phyloP scores from a whole-genome alignment of 2,113 vertebrate species.

The Nesogale talazaci region DNA sequence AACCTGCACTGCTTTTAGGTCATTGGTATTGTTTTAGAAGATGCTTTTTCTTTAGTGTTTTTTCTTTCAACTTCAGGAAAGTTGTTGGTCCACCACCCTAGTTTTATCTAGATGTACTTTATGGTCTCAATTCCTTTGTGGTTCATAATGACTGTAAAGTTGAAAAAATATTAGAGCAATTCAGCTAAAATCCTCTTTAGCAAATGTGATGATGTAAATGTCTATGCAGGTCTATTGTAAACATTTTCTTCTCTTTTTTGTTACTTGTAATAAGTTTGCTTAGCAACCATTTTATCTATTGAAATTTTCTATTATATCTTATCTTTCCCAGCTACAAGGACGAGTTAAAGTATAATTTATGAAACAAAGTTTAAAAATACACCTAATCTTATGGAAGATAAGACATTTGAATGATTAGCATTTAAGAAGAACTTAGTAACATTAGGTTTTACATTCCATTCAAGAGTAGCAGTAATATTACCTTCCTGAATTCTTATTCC shows the following conservation, averaged over 20 bases:
- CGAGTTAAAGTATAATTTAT: conserved; percentile 57
- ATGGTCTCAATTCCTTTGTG: conserved; percentile 54
- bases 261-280: conserved; percentile 64
- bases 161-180: conserved; percentile 61
- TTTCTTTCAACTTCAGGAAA: neutral
- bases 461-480: conserved; percentile 46
- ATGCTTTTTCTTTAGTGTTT: neutral
- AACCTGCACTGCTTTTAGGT: neutral
- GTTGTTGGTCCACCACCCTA: neutral
- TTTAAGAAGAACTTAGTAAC: neutral
- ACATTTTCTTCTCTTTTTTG: conserved; percentile 60
- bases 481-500: conserved; percentile 23
- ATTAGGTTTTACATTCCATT: conserved; percentile 7
- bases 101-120: conserved; percentile 32
- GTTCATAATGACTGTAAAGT: conserved; percentile 47
- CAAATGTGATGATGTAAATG: conserved; percentile 55
- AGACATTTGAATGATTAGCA: conserved; percentile 39
- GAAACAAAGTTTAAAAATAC: conserved; percentile 14
- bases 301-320: conserved; percentile 43
- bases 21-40: no score
- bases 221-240: conserved; percentile 43
- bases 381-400: conserved; percentile 10
- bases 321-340: conserved; percentile 49
- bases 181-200: conserved; percentile 43
- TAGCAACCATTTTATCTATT: conserved; percentile 61